Conservation (phyloP, 1,140 invertebrate genomes). For the Ceratitis capitata region DNA sequence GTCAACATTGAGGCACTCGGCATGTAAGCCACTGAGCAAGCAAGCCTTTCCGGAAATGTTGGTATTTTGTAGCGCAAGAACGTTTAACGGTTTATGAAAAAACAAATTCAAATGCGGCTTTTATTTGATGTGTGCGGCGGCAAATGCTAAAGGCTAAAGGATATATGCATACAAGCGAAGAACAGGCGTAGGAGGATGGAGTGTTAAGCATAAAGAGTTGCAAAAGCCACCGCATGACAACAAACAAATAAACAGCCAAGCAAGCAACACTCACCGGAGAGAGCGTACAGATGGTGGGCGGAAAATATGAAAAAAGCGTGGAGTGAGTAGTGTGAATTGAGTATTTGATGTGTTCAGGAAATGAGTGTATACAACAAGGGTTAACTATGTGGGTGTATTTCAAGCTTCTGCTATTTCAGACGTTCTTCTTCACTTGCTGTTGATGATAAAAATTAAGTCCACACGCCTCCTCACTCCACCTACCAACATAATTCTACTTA, state of each 20-base stretch:
- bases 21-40: background rate
- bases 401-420: background rate
- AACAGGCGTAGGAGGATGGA: background rate
- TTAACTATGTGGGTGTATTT: background rate
- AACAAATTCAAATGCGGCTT: slow-evolving; percentile 4
- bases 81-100: background rate
- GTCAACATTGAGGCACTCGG: slow-evolving; percentile 19
- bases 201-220: background rate
- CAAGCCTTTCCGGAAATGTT: slow-evolving; percentile 24
- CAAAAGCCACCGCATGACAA: background rate
- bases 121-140: slow-evolving; percentile 27
- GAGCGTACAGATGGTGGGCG: background rate
- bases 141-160: background rate
- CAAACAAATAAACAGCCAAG: background rate
- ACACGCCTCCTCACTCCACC: background rate
- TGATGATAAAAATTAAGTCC: background rate
- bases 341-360: background rate
- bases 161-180: background rate
- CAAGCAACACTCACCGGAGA: background rate
- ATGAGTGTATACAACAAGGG: background rate
- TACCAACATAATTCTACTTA: background rate
- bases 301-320: background rate
- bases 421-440: background rate
- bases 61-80: background rate
- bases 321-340: background rate